These are phyloP conservation scores for Odiellus spinosus DNA, from an alignment of 2,888 invertebrate genomes.

Conservation along the genomic window DNA sequence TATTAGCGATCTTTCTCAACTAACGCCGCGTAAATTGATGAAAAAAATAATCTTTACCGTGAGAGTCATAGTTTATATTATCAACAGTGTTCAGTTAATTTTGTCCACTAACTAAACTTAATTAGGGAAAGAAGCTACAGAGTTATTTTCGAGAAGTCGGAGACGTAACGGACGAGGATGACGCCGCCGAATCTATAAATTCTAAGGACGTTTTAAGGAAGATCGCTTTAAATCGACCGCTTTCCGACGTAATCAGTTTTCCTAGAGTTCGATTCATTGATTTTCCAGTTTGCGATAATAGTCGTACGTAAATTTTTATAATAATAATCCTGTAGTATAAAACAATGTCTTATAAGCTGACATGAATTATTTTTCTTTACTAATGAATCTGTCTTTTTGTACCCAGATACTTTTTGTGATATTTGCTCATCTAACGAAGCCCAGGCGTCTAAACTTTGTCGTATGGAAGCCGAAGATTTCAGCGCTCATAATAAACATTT, in stretches of 20 bases:
- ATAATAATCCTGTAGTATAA: neutral
- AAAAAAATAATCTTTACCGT: slow-evolving; percentile 31
- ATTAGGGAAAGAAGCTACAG: slow-evolving; percentile 34
- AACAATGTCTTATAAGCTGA: neutral
- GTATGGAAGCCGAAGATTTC: slow-evolving; percentile 30
- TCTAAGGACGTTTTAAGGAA: slow-evolving; percentile 13
- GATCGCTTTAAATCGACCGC: slow-evolving; percentile 28
- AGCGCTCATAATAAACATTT: slow-evolving; percentile 29
- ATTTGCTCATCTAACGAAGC: slow-evolving; percentile 27
- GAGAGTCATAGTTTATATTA: neutral
- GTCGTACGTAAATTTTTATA: slow-evolving; percentile 13
- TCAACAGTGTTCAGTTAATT: neutral
- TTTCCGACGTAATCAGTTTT: slow-evolving; percentile 21
- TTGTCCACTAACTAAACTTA: slow-evolving; percentile 4
- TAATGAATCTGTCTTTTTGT: no score
- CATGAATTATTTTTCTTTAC: no score
- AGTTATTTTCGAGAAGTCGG: slow-evolving; percentile 27
- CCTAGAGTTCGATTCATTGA: slow-evolving; percentile 14
- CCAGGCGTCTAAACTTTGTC: slow-evolving; percentile 27
- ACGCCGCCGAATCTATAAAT: slow-evolving; percentile 29
- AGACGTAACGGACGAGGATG: slow-evolving; percentile 39
- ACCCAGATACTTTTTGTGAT: slow-evolving; percentile 13
- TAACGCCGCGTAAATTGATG: slow-evolving; percentile 29
- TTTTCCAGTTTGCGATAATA: slow-evolving; percentile 12
- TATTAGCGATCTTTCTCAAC: slow-evolving; percentile 20